Base-by-base conservation (phyloP, 2,797 vertebrate genomes). In the Mallotus villosus region DNA sequence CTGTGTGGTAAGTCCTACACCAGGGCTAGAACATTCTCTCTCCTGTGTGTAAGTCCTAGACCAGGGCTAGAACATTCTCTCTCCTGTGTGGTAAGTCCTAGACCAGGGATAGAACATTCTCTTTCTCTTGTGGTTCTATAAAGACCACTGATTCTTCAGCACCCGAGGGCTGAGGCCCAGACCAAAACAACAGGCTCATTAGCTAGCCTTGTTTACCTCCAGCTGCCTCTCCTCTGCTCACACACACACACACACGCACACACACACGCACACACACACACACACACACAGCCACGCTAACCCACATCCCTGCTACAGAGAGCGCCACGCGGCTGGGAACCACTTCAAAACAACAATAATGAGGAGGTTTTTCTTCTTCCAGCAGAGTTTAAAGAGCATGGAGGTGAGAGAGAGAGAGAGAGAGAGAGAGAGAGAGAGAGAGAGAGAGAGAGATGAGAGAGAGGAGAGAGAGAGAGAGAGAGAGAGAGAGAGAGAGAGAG, bases 171-270 rank as follows among this genome's bases (percentile, higher is more conserved):
- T 71, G 21, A 59, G 62, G 63, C 59, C 68, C 67, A 21, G 73
- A 27, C 74, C 81, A 65, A 82, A 74, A 34, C 51, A 55, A 72
- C 55, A 75, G 74, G 5, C 78, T 86, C 76, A 81, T 84, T 84
- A 82, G 77, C 73, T 6, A n/a, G 57, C 72, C 67, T 59, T 79
- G 79, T 87, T 85, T 84, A 78, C 51, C 32, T 75, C 73, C 74
- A 79, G 67, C 64, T 49, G 41, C 67, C 55, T 70, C 72, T 67
- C 70, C 63, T 67, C 67, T 14, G 41, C 9, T 46, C 71, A 71
- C 24, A 60, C 58, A 60, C 37, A 71, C 37, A n/a, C n/a, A n/a
- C n/a, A n/a, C n/a, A n/a, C n/a, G n/a, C n/a, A 32, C 46, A 32
- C 25, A 49, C 64, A 63, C 55, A 60, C 58, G 51, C 37, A 37